Conservation (phyloP, 2,113 vertebrate species). For the Megaleporinus macrocephalus region DNA sequence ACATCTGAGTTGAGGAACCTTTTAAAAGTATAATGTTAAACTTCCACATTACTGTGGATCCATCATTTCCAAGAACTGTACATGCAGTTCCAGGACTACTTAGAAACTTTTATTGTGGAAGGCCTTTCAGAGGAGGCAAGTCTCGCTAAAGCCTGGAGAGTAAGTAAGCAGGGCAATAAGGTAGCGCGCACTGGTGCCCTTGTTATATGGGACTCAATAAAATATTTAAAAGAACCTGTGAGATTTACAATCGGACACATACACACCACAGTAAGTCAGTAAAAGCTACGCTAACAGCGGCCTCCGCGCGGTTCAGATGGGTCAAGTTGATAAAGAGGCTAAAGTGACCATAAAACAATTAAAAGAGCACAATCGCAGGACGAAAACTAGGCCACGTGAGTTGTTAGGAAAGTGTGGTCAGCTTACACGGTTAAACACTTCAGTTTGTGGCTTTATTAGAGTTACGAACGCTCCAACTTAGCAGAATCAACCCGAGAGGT, state of each 20-base stretch:
- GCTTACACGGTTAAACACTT: no score
- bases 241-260: constrained; percentile 14
- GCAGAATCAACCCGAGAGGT: neutral
- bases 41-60: no score
- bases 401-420: neutral
- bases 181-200: neutral
- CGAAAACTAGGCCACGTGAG: neutral
- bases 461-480: no score
- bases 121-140: no score
- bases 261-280: neutral
- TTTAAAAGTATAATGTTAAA: no score
- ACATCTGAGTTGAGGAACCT: no score
- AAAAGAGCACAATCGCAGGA: neutral
- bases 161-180: neutral
- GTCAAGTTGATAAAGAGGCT: neutral
- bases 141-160: neutral
- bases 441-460: neutral
- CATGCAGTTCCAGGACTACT: neutral
- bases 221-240: constrained; percentile 32
- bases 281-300: neutral
- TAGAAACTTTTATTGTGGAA: no score
- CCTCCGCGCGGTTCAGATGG: neutral
- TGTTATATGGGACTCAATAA: neutral
- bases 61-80: no score
- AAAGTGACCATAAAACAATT: neutral